Conservation (phyloP, 2,888 invertebrate species). For the Tenthredo distinguenda region DNA sequence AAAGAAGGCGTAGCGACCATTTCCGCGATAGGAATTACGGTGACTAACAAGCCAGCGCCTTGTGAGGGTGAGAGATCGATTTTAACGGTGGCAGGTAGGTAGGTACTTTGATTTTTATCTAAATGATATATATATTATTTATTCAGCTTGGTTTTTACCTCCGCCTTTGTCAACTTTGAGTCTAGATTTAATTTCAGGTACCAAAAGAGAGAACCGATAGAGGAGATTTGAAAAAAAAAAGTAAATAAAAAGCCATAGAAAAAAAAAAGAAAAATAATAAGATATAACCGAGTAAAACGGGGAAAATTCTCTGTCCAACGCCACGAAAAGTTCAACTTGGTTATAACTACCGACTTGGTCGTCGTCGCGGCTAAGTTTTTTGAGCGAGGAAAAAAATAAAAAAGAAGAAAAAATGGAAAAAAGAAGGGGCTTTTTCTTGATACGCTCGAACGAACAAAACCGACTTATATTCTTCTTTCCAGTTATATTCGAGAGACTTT, state of each 20-base stretch:
- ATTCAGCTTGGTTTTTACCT: neutral
- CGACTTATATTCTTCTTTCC: neutral
- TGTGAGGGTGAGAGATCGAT: neutral
- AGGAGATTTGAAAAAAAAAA: no score
- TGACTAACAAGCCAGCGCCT: neutral
- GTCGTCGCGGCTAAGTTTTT: neutral
- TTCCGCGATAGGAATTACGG: neutral
- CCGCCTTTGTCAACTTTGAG: neutral
- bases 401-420: neutral
- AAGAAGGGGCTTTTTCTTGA: neutral
- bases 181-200: neutral
- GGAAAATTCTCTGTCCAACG: neutral
- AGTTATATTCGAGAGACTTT: neutral
- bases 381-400: neutral
- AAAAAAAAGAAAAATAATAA: neutral
- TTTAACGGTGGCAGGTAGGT: neutral
- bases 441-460: constrained; percentile 1
- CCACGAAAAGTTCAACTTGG: neutral
- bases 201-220: no score
- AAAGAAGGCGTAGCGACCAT: neutral
- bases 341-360: neutral
- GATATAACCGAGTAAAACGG: neutral
- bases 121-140: constrained; percentile 1
- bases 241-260: no score
- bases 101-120: constrained; percentile 2